Evolutionary conservation across 2,113 vertebrate species (phyloP), one percentile per base, ranked within the genome.

Genomic region (Thermophis baileyi): DNA sequence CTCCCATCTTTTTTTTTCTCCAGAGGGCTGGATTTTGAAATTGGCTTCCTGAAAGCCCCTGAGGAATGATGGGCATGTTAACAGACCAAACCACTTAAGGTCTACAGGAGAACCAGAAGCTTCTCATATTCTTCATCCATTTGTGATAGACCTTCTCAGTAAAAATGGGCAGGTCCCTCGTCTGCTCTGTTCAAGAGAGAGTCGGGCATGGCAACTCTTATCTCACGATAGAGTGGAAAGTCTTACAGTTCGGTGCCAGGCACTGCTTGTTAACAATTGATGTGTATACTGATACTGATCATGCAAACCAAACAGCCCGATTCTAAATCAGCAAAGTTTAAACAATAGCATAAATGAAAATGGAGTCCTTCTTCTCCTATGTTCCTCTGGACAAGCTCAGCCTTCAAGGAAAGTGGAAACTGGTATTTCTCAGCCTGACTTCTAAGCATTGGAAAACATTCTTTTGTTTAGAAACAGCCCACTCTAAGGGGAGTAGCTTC

Each of bases 171-270:
- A 47, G 50, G 81, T 1, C 27, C 46, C 14, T 92, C 74, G 0
- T 4, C 18, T 40, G 55, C 87, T 24, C 5, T 57, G 49, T 24
- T 27, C 46, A 27, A 53, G 18, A 60, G 69, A 50, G 10, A 60
- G 44, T 4, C 7, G 12, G 25, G 90, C 55, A 40, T 89, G 90
- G 92, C 81, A 90, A 90, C 91, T 87, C 49, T 93, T 93, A 94
- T 94, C 91, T 90, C 85, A 51, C 74, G 63, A 47, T 63, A 90
- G 90, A 49, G 51, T 91, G 89, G 86, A 94, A 92, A 95, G 87
- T 69, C 46, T 69, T 91, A 89, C 57, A 89, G 44, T 22, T 86
- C 85, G 35, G 95, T 95, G 92, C 95, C 94, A 91, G 95, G 95
- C 93, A 49, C 94, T n/a, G 91, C 18, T 25, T 94, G 91, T 91